Evolutionary conservation across 2,113 vertebrate species (phyloP), one percentile per base, ranked within the genome.

Genomic region (Ctenodactylus gundi): DNA sequence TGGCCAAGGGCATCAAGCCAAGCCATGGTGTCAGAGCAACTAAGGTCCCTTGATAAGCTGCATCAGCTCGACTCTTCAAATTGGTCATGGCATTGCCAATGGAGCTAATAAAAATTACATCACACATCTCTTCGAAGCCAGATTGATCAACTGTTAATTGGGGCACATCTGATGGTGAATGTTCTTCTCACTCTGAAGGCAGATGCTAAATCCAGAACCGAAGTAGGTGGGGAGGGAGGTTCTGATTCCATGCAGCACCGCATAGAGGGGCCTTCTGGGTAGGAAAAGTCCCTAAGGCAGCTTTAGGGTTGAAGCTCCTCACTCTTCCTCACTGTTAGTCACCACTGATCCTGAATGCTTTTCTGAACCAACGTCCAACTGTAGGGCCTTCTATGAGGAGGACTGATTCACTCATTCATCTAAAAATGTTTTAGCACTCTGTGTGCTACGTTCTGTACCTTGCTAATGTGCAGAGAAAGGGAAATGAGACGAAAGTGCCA

Each of bases 21-120:
- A 60, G 13, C 73, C 41, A 90, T 96, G 82, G 57, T 18, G 36
- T 97, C 96, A 97, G 77, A 93, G 67, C 51, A 53, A 57, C 77
- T 82, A 95, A 94, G 68, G 92, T 95, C 96, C 92, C 96, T 90
- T 93, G 95, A 97, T 97, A 97, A 97, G 88, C 73, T 17, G 9
- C 82, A 77, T 95, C 72, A 89, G 23, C 53, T 88, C 76, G 88
- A 46, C 55, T 90, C 81, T 93, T 77, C 67, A 93, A 96, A 90
- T 49, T 85, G 77, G 86, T 89, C 82, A 21, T 72, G 92, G 67
- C 68, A 18, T 53, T 94, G 49, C 44, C 57, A 53, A 85, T 92
- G 81, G 41, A 90, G 88, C 36, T 77, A 10, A 96, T 84, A 34
- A 94, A 58, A 68, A n/a, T 93, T 94, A 83, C 78, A 90, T 96